Base-by-base conservation (phyloP, 2,797 vertebrate species). In the Meda fulgida region DNA sequence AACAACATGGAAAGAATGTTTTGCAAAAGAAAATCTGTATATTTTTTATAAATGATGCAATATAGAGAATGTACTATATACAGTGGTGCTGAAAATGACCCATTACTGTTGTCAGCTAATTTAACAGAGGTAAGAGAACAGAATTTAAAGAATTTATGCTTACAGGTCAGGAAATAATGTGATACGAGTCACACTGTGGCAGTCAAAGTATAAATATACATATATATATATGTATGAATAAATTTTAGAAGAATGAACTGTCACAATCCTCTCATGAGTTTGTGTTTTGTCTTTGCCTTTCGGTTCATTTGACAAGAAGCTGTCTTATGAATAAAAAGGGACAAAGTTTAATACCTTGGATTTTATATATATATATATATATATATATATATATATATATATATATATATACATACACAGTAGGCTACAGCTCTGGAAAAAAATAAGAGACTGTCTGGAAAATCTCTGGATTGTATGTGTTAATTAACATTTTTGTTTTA, bases 41-140 rank as follows among this genome's bases (percentile, higher is more conserved):
- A 95, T 96, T 96, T 96, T 31, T 96, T 96, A 94, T 96, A 96
- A 94, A 92, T 92, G 91, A 95, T 95, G 95, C 94, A 96, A 95
- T 95, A 95, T 93, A 92, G 93, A 96, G 95, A 95, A 95, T 95
- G 95, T 96, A 95, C 90, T 93, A 93, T 93, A 93, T 92, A 94
- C 93, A 94, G 93, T 94, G 95, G 94, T 96, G 95, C 95, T 96
- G 94, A 94, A 94, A 91, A 93, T 91, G 94, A 96, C 94, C 94
- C 90, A 76, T 93, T 93, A 94, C 95, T 96, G 95, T 95, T 93
- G 94, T 95, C 93, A 93, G 93, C 94, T 93, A 87, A 91, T 93
- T 93, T 92, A 93, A 91, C 90, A 92, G 90, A 92, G 93, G 93
- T 93, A 86, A 92, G 91, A 92, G 92, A 93, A 93, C 58, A 65